Percentiles rank a stretch among this genome's conserved stretches.
Conservation (phyloP, 2,113 vertebrate genomes). For the Daubentonia madagascariensis region DNA sequence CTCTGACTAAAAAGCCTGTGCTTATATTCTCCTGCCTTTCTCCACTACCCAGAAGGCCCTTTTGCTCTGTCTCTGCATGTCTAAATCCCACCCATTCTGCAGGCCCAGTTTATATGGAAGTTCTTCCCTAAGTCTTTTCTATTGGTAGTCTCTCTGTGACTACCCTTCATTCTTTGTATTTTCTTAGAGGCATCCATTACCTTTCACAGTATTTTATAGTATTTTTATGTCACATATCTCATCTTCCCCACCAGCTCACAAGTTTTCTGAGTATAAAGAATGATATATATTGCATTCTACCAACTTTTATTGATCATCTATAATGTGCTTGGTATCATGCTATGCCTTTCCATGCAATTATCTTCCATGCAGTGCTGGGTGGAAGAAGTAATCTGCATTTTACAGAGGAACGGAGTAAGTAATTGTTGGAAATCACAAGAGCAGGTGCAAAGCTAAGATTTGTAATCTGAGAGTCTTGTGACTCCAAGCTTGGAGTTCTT, state of each 20-base stretch:
- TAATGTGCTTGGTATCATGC: background rate
- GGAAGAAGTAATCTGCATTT: background rate
- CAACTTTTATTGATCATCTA: background rate
- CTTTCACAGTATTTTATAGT: background rate
- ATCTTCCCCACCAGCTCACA: background rate
- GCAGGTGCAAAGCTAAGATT: background rate
- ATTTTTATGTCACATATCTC: background rate
- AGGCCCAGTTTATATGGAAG: background rate
- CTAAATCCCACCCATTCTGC: background rate
- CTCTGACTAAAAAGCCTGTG: background rate
- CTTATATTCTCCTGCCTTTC: background rate
- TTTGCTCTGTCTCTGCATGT: background rate
- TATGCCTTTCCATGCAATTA: background rate
- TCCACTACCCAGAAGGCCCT: fast-evolving
- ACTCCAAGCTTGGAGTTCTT: background rate
- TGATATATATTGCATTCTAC: background rate
- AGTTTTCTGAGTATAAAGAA: background rate
- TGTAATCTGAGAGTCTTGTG: background rate
- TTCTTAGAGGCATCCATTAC: background rate
- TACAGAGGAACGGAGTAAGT: background rate
- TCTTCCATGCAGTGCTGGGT: background rate
- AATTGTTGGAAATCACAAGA: background rate
- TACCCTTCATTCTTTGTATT: background rate
- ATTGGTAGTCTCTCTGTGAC: background rate
- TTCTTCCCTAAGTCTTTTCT: background rate